Conservation (phyloP, 2,797 vertebrate genomes). For the Valencia hispanica region DNA sequence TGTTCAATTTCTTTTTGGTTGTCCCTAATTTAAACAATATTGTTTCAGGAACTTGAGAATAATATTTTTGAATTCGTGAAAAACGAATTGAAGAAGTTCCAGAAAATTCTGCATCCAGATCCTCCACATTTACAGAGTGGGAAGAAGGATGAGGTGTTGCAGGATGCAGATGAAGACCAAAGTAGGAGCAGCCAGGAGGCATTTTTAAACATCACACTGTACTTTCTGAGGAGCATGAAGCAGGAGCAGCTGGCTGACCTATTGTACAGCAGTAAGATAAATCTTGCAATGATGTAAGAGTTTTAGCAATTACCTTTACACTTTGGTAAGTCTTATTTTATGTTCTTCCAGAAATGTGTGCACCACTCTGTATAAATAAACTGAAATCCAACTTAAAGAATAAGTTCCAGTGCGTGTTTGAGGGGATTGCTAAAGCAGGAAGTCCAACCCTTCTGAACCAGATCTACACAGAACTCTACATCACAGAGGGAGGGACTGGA, state of each 20-base stretch:
- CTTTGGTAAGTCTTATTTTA: neutral
- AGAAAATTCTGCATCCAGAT: neutral
- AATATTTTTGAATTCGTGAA: slow-evolving; percentile 4
- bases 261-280: slow-evolving; percentile 5
- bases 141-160: neutral
- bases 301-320: neutral
- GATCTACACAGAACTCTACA: no score
- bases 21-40: neutral
- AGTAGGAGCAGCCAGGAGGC: slow-evolving; percentile 4
- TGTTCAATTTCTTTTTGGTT: neutral
- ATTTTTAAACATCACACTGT: slow-evolving; percentile 1
- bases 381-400: slow-evolving; percentile 3
- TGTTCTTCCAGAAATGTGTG: slow-evolving; percentile 4
- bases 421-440: neutral
- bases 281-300: no score
- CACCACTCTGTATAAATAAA: neutral
- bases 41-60: slow-evolving; percentile 7
- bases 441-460: no score
- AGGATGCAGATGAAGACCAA: neutral
- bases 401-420: slow-evolving; percentile 4
- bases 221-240: slow-evolving; percentile 3
- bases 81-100: slow-evolving; percentile 5
- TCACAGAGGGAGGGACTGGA: no score
- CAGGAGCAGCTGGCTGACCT: slow-evolving; percentile 4
- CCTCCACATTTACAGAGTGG: neutral